Base-by-base conservation (phyloP, 1,140 invertebrate species). In the Drosophila busckii region DNA sequence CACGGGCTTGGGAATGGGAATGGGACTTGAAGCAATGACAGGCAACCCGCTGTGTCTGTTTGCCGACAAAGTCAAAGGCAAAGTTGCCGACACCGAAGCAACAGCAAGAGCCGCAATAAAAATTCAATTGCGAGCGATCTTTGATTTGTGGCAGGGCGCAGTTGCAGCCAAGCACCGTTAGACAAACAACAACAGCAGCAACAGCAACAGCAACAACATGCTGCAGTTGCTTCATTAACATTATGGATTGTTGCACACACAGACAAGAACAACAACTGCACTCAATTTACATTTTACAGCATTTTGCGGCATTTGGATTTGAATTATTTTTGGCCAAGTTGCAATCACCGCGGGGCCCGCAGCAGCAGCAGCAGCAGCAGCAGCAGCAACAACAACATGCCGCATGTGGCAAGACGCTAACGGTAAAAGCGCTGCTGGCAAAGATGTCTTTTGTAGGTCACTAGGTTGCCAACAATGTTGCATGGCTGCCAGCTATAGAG, bases 1-100 rank as follows among this genome's bases (percentile, higher is more conserved):
- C n/a, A 3, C 19, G 28, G 13, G 32, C 12, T 32, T 32, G 10
- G 15, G 10, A 32, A 5, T 10, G 31, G 5, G 9, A 23, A 7
- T 9, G 48, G 37, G 44, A 76, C 60, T 55, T 64, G 50, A 46
- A 76, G 60, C 49, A 68, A 41, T 52, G 46, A 12, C 41, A 19
- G 35, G 49, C 41, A 25, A 67, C 68, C 73, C 73, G 73, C 73
- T 80, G 73, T 56, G 53, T 49, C 10, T 80, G 60, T 68, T 64
- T 68, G 75, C 75, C 75, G 75, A 82, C 75, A 80, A 80, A 80
- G 73, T 61, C 73, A 80, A 80, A 82, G 75, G 63, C 55, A 68
- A 69, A 65, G 34, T 59, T 67, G 56, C 64, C 59, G 63, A 44
- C 41, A 25, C 26, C 40, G 8, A 41, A 28, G 55, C 48, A 42